Conservation (phyloP, 2,113 vertebrate species). For the Mus pahari region DNA sequence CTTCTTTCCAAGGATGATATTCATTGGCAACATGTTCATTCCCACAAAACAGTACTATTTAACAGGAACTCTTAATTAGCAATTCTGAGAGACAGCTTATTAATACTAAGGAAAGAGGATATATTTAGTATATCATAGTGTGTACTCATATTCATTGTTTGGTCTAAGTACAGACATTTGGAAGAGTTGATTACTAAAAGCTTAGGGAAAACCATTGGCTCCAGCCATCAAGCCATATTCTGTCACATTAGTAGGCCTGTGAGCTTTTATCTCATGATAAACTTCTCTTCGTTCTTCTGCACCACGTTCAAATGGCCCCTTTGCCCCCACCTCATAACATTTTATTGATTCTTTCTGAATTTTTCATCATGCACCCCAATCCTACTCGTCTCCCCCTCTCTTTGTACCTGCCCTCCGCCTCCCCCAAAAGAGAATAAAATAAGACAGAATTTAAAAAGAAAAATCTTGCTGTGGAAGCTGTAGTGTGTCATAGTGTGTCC, state of each 20-base stretch:
- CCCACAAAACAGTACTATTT: not conserved
- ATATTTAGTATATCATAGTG: not conserved
- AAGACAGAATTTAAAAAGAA: not conserved
- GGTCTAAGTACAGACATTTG: not conserved
- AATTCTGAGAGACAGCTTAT: slow-evolving; percentile 1
- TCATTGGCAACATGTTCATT: not conserved
- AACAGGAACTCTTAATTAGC: slow-evolving; percentile 28
- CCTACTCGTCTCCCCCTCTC: not conserved
- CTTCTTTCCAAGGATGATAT: not conserved
- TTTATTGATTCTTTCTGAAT: not conserved
- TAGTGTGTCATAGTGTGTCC: not conserved
- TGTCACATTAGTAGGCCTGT: not conserved
- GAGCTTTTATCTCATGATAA: not conserved
- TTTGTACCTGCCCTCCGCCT: not conserved
- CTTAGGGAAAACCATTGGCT: not conserved
- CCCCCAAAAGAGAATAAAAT: not conserved
- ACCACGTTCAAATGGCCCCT: not conserved
- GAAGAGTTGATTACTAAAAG: slow-evolving; percentile 5
- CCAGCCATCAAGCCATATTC: not conserved
- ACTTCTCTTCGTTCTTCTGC: not conserved
- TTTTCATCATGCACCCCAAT: not conserved
- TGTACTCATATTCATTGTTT: not conserved
- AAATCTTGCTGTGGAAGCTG: not conserved
- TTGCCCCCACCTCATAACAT: not conserved
- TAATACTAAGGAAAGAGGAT: not conserved